phyloP scores from a whole-genome alignment of 2,113 vertebrate species.

The Machaerirhynchus nigripectus region DNA sequence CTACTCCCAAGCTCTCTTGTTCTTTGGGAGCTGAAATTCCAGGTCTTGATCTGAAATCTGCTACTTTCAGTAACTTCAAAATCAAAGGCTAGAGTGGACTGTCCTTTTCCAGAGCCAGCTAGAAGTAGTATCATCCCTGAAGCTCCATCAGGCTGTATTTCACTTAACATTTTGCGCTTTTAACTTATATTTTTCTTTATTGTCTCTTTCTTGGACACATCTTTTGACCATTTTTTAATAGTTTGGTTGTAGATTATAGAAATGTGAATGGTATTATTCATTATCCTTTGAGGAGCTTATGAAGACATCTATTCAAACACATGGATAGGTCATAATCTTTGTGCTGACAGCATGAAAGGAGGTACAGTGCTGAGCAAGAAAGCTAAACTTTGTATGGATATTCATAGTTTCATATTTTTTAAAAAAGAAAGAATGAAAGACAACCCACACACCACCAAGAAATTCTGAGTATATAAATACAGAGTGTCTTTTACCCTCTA shows the following conservation, averaged over 20 bases:
- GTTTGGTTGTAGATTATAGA: background rate
- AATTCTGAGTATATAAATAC: background rate
- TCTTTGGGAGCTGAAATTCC: background rate
- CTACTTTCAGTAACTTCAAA: background rate
- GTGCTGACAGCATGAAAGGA: conserved; percentile 5
- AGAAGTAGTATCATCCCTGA: background rate
- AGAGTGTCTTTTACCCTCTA: background rate
- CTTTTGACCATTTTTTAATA: background rate
- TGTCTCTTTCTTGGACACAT: background rate
- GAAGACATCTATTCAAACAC: conserved; percentile 42
- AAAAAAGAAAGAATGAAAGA: background rate
- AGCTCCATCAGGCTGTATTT: background rate
- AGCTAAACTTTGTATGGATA: conserved; percentile 12
- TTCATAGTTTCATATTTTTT: background rate
- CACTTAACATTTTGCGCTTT: background rate
- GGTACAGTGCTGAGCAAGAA: conserved; percentile 5
- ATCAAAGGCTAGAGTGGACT: background rate
- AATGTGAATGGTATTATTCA: background rate
- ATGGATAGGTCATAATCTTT: conserved; percentile 4
- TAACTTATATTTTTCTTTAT: background rate
- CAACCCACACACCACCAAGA: background rate
- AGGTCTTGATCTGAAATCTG: background rate
- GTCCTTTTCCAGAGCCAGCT: background rate
- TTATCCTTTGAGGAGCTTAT: conserved; percentile 7
- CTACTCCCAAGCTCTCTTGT: background rate